Base-by-base conservation (phyloP, 2,797 vertebrate genomes). In the Channa striata region DNA sequence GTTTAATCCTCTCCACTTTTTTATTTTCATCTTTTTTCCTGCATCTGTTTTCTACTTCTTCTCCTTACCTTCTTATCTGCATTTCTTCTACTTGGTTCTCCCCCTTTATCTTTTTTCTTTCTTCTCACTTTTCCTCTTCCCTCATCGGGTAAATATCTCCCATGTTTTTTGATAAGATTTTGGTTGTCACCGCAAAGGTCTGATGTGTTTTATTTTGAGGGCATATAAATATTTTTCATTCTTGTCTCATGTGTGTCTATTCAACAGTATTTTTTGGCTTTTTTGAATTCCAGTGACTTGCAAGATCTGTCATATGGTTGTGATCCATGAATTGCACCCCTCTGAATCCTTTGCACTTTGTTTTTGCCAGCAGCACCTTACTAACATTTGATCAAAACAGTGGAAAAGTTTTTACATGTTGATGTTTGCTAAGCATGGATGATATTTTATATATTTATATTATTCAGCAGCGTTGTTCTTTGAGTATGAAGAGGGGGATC, bases 381-480 rank as follows among this genome's bases (percentile, higher is more conserved):
- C 30, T 36, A 69, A 68, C 63, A 52, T 64, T 54, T 47, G 48
- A 36, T 63, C 68, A 54, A 82, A 85, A 87, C 74, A 49, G 25
- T 51, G 57, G 50, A 75, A 63, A 68, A 4, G 30, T 81, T 77
- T 85, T 72, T 67, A 74, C 69, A 54, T 5, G 74, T 87, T 79
- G 67, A 81, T 85, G 34, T 85, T 87, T 76, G 59, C 23, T 74
- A 66, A 81, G 54, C 68, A 62, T 47, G 20, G 70, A n/a, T n/a
- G n/a, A n/a, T n/a, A n/a, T n/a, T n/a, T n/a, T n/a, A n/a, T 30
- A 30, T 30, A 30, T 30, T 30, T 30, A 30, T 30, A 6, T 30
- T 30, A 30, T 30, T 30, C 25, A 30, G 25, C 25, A 30, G 25
- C 6, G 25, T 30, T 30, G 25, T 30, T 30, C 25, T 4, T 30